Evolutionary conservation across 2,888 invertebrate species (phyloP).

Genomic region (Tetramorium bicarinatum): DNA sequence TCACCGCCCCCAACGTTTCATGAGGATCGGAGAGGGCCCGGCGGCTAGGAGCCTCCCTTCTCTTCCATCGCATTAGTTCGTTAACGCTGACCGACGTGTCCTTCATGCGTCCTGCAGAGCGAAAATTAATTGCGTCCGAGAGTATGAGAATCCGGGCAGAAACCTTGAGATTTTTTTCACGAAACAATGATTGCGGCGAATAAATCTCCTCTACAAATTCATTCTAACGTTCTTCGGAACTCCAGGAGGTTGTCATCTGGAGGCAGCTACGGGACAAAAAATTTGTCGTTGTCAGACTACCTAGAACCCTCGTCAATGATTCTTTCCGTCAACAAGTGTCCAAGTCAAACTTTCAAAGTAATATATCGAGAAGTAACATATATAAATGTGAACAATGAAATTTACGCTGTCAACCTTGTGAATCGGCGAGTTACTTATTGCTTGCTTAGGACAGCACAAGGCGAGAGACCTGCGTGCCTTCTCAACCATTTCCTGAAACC

Average conservation of each 20-base stretch:
- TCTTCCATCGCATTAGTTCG: slow-evolving; percentile 26
- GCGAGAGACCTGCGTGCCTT: slow-evolving; percentile 1
- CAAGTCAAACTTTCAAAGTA: slow-evolving; percentile 44
- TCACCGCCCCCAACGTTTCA: slow-evolving; percentile 18
- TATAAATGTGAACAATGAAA: slow-evolving; percentile 56
- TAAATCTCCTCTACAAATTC: slow-evolving; percentile 57
- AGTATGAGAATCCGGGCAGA: neutral
- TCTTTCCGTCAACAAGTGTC: slow-evolving; percentile 53
- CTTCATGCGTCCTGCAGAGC: slow-evolving; percentile 30
- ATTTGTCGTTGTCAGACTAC: slow-evolving; percentile 59
- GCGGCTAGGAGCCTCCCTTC: neutral
- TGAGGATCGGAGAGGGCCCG: neutral
- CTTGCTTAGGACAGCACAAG: slow-evolving; percentile 70
- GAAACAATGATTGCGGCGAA: slow-evolving; percentile 56
- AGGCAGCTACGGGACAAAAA: slow-evolving; percentile 55
- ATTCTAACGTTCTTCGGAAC: neutral
- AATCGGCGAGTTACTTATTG: slow-evolving; percentile 64
- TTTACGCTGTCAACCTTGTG: slow-evolving; percentile 48
- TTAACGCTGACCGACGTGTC: slow-evolving; percentile 40
- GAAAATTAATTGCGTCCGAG: slow-evolving; percentile 22
- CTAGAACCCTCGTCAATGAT: slow-evolving; percentile 38
- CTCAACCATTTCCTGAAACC: slow-evolving; percentile 58
- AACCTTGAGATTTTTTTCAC: slow-evolving; percentile 17
- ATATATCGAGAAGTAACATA: neutral
- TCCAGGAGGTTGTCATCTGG: slow-evolving; percentile 20